phyloP scores from a whole-genome alignment of 1,140 invertebrate species.

The Listronotus bonariensis region DNA sequence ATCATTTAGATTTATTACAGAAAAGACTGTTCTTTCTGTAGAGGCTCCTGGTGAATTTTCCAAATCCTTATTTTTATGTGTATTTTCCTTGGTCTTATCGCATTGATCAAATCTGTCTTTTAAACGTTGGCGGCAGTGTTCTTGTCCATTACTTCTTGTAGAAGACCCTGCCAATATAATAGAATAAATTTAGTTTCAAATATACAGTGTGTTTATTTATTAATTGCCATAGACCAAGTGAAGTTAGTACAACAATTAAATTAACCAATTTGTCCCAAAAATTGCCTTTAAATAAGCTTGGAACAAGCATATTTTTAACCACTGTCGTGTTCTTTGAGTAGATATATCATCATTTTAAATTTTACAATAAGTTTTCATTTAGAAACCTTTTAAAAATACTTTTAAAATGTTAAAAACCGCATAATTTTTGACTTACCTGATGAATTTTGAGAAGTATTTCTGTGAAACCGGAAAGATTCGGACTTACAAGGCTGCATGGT shows the following conservation, averaged over 20 bases:
- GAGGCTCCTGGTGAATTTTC: conserved; percentile 5
- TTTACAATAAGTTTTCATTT: too few species aligned
- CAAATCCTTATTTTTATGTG: conserved; percentile 7
- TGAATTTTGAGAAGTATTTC: conserved; percentile 33
- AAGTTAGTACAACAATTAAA: not conserved
- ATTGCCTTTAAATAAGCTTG: too few species aligned
- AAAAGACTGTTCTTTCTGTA: conserved; percentile 48
- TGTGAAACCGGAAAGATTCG: conserved; percentile 44
- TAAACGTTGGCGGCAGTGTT: conserved; percentile 42
- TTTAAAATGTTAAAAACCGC: too few species aligned
- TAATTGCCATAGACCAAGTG: not conserved
- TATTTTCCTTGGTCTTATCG: not conserved
- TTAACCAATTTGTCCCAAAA: too few species aligned
- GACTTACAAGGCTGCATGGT: conserved; percentile 26
- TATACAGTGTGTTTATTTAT: not conserved
- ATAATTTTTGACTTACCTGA: conserved; percentile 18
- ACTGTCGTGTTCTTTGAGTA: too few species aligned
- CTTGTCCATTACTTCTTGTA: conserved; percentile 33
- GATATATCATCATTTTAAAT: too few species aligned
- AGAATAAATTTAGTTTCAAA: too few species aligned
- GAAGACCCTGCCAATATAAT: conserved; percentile 19
- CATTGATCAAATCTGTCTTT: conserved; percentile 42
- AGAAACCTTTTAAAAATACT: too few species aligned
- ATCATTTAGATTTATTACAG: conserved; percentile 49
- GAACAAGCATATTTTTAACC: too few species aligned